phyloP scores from a whole-genome alignment of 2,113 vertebrate genomes.

The Triplophysa rosa region DNA sequence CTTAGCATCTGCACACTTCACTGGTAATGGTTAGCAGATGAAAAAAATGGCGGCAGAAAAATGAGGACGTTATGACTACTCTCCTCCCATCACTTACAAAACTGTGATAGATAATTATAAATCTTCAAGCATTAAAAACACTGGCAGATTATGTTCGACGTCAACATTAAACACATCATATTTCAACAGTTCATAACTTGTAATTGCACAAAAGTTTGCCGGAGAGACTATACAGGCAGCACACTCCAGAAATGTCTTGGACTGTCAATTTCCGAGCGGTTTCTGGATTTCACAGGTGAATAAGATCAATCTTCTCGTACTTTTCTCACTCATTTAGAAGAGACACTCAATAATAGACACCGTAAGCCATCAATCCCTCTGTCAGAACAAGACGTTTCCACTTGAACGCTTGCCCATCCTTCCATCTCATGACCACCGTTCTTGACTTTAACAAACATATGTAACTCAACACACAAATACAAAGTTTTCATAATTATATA shows the following conservation, averaged over 20 bases:
- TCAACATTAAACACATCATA: neutral
- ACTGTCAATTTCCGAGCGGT: slow-evolving; percentile 4
- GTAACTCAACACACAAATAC: slow-evolving; percentile 2
- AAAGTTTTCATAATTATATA: neutral
- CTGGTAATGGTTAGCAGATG: slow-evolving; percentile 20
- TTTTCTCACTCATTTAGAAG: slow-evolving; percentile 18
- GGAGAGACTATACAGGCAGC: neutral
- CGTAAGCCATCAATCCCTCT: slow-evolving; percentile 62
- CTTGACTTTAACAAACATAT: slow-evolving; percentile 9
- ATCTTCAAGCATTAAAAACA: neutral
- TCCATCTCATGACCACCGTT: neutral
- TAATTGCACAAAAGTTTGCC: neutral
- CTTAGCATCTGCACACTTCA: neutral
- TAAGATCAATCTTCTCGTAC: neutral
- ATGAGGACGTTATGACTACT: neutral
- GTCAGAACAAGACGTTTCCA: slow-evolving; percentile 43
- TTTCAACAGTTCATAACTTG: neutral
- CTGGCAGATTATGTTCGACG: neutral
- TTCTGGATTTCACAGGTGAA: slow-evolving; percentile 7
- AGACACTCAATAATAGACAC: slow-evolving; percentile 28
- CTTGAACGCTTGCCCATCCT: neutral
- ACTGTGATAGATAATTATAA: neutral
- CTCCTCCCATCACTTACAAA: slow-evolving; percentile 18
- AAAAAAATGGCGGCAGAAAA: neutral
- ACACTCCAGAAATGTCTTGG: neutral